Conservation (phyloP, 2,888 invertebrate species). For the Sturmia bella region DNA sequence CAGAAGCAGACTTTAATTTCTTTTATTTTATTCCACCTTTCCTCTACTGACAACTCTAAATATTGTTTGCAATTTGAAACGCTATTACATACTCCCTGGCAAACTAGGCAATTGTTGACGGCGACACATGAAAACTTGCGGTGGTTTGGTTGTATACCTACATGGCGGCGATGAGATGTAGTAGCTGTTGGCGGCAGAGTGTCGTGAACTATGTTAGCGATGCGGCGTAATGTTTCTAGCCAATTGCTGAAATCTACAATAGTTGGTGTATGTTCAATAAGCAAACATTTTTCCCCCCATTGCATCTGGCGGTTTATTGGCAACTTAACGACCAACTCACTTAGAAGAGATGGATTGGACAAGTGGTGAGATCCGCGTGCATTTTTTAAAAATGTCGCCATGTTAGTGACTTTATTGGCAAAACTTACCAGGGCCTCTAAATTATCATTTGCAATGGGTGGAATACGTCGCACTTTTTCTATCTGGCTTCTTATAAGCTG, state of each 20-base stretch:
- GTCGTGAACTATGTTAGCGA: slow-evolving; percentile 42
- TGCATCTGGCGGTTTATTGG: slow-evolving; percentile 34
- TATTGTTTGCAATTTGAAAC: no score
- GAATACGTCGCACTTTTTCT: background rate
- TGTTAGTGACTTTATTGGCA: background rate
- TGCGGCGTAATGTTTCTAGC: slow-evolving; percentile 18
- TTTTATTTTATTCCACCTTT: no score
- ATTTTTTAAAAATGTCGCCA: background rate
- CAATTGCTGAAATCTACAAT: slow-evolving; percentile 36
- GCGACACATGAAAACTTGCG: no score
- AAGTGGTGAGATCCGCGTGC: slow-evolving; percentile 10
- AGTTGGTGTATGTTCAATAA: background rate
- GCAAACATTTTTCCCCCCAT: slow-evolving; percentile 51
- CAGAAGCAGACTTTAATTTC: no score
- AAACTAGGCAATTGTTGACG: no score
- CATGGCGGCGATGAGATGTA: background rate
- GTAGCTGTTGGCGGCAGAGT: slow-evolving; percentile 27
- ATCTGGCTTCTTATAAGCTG: slow-evolving; percentile 37
- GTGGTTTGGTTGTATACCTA: no score
- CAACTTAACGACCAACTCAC: slow-evolving; percentile 22
- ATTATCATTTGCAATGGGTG: background rate
- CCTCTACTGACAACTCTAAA: no score
- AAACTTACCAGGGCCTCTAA: background rate
- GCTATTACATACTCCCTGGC: no score
- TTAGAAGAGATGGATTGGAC: slow-evolving; percentile 33